Percentiles rank a stretch among this genome's conserved stretches.
These are phyloP conservation scores for Pristionchus japonicus DNA, from an alignment of 2,888 invertebrate genomes.

Conservation along the genomic window DNA sequence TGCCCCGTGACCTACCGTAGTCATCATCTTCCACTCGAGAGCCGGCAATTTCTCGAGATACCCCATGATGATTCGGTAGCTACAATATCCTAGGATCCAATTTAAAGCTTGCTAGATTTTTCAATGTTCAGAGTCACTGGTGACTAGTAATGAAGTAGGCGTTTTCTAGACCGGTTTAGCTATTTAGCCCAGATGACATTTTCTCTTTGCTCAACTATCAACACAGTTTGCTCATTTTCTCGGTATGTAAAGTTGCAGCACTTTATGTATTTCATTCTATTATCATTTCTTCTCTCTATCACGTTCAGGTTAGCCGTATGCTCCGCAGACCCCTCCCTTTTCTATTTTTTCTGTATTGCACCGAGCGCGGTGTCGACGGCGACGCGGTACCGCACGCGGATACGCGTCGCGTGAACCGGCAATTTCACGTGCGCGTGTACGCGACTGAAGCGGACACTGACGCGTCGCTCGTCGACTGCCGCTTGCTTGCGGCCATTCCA, in stretches of 20 bases:
- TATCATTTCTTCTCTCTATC: neutral
- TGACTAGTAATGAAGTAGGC: constrained; percentile 32
- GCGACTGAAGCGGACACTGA: neutral
- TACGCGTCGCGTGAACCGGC: constrained; percentile 35
- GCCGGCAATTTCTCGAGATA: constrained; percentile 36
- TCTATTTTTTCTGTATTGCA: neutral
- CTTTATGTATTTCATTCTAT: constrained; percentile 42
- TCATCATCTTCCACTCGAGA: neutral
- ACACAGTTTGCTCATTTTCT: neutral
- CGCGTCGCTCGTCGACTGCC: constrained; percentile 38
- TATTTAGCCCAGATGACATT: neutral
- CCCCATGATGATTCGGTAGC: neutral
- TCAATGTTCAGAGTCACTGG: neutral
- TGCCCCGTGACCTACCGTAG: constrained; percentile 39
- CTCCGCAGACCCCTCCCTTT: neutral
- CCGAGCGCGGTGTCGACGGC: constrained; percentile 43
- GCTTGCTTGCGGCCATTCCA: constrained; percentile 36
- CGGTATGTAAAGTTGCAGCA: constrained; percentile 45
- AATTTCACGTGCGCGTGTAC: constrained; percentile 22
- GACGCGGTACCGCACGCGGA: constrained; percentile 29
- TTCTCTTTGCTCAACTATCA: neutral
- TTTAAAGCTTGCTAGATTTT: constrained; percentile 20
- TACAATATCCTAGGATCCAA: constrained; percentile 24
- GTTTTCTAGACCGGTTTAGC: constrained; percentile 42
- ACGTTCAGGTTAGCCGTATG: constrained; percentile 25